A percentile compares a stretch with the other conserved stretches of the same genome.
phyloP scores from a whole-genome alignment of 2,797 vertebrate species.

The Nannoperca australis region DNA sequence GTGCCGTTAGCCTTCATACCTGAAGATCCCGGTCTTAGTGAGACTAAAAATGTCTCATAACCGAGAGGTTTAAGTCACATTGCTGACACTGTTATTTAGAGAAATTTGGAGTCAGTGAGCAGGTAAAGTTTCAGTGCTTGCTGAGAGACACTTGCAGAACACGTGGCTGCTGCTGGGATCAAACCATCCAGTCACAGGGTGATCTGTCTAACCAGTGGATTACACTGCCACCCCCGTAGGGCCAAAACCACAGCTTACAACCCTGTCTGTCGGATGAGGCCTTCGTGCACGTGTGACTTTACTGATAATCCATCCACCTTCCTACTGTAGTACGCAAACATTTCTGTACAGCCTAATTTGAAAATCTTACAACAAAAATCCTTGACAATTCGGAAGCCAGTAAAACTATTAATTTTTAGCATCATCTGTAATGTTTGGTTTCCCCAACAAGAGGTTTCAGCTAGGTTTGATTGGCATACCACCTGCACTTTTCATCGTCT shows the following conservation, averaged over 20 bases:
- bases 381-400: not conserved
- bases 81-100: constrained; percentile 20
- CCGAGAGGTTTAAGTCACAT: constrained; percentile 6
- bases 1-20: constrained; percentile 28
- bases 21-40: constrained; percentile 14
- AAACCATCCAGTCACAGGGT: constrained; percentile 61
- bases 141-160: constrained; percentile 64
- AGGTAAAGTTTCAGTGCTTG: constrained; percentile 47
- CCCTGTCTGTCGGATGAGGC: constrained; percentile 10
- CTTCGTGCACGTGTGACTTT: constrained; percentile 1
- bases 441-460: not conserved
- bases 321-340: constrained; percentile 1
- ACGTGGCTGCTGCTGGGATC: constrained; percentile 66
- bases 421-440: constrained; percentile 5
- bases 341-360: not conserved
- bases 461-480: constrained; percentile 10
- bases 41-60: constrained; percentile 29
- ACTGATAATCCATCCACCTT: not conserved
- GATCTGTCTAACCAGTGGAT: constrained; percentile 61
- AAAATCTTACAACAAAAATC: constrained; percentile 2
- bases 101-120: constrained; percentile 40
- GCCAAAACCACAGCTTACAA: constrained; percentile 30
- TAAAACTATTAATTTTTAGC: not conserved
- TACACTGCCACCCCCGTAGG: constrained; percentile 47
- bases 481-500: constrained; percentile 8